phyloP scores from a whole-genome alignment of 2,797 vertebrate genomes.

The Lindbergichthys nudifrons region DNA sequence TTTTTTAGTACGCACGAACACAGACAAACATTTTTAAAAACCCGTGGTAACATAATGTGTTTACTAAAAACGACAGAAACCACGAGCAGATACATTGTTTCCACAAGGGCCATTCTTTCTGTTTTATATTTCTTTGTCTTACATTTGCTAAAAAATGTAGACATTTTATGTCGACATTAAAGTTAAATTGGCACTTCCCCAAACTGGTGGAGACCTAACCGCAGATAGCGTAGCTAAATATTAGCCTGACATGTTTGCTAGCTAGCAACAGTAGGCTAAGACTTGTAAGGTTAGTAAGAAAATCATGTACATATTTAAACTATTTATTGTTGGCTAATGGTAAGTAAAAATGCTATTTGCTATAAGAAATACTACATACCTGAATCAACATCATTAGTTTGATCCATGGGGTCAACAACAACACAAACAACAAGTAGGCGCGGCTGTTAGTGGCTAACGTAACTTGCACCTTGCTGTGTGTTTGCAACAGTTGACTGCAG shows the following conservation, averaged over 20 bases:
- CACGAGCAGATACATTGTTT: too few species aligned
- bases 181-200: too few species aligned
- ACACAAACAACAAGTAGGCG: not conserved
- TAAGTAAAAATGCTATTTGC: not conserved
- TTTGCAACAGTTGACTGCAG: not conserved
- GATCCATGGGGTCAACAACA: too few species aligned
- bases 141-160: too few species aligned
- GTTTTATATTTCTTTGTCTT: too few species aligned
- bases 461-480: not conserved
- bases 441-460: not conserved
- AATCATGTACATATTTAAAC: not conserved
- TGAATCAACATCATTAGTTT: not conserved
- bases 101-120: too few species aligned
- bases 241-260: too few species aligned
- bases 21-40: not conserved
- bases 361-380: not conserved
- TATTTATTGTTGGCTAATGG: not conserved
- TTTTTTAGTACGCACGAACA: not conserved
- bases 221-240: too few species aligned
- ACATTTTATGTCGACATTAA: too few species aligned
- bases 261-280: not conserved
- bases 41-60: too few species aligned
- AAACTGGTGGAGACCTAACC: too few species aligned
- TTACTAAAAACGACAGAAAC: too few species aligned
- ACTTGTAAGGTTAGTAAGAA: not conserved